These are phyloP conservation scores for Hydrophis major DNA, from an alignment of 2,797 vertebrate genomes.

Conservation along the genomic window DNA sequence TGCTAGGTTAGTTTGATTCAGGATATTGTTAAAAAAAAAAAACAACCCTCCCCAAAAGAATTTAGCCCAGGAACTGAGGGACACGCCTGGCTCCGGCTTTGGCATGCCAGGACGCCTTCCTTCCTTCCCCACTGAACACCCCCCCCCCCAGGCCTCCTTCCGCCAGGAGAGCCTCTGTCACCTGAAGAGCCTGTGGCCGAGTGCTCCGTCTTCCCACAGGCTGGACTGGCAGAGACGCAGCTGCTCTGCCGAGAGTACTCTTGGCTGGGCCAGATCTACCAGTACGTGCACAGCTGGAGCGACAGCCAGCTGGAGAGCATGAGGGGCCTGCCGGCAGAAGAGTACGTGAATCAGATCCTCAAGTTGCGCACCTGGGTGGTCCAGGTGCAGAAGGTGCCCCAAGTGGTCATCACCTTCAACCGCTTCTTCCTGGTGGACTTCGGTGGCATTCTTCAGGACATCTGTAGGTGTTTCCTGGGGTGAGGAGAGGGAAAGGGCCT, in stretches of 20 bases:
- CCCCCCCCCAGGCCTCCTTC: no score
- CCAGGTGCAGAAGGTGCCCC: conserved; percentile 55
- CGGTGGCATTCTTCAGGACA: conserved; percentile 54
- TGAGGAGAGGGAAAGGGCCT: neutral
- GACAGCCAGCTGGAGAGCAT: conserved; percentile 64
- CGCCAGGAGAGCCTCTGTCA: rapidly evolving
- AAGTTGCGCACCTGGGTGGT: conserved; percentile 69
- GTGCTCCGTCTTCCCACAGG: conserved; percentile 58
- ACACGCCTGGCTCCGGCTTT: neutral
- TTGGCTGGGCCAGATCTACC: conserved; percentile 72
- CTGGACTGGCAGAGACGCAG: conserved; percentile 67
- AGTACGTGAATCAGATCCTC: conserved; percentile 69
- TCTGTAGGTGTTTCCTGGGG: conserved; percentile 63
- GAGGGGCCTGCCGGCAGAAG: conserved; percentile 57
- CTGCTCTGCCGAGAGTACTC: conserved; percentile 65
- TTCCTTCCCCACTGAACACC: neutral
- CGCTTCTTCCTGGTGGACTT: conserved; percentile 73
- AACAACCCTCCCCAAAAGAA: neutral
- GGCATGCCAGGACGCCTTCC: neutral
- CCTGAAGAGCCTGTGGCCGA: no score
- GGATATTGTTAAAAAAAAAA: no score
- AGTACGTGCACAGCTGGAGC: conserved; percentile 71
- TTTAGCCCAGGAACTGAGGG: neutral
- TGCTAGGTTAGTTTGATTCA: no score
- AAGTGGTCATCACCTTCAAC: conserved; percentile 66